These are phyloP conservation scores for Speoplatyrhinus poulsoni DNA, from an alignment of 2,113 vertebrate genomes.

Conservation along the genomic window DNA sequence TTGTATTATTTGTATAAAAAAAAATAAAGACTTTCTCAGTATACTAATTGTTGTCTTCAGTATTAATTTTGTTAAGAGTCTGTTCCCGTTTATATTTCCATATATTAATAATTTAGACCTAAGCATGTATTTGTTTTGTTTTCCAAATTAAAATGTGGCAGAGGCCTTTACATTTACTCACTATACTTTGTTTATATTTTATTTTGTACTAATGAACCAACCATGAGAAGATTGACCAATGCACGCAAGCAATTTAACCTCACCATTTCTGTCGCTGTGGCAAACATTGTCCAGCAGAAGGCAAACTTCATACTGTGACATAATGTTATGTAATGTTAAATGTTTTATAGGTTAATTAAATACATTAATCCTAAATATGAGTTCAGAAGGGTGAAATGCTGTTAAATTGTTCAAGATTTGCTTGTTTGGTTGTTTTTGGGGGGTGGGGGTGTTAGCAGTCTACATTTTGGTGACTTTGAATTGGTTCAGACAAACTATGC, in stretches of 20 bases:
- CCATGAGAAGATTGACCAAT: neutral
- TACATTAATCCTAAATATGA: no score
- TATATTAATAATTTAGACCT: no score
- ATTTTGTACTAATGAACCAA: neutral
- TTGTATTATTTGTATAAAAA: constrained; percentile 79
- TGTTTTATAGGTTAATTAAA: neutral
- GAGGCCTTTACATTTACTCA: neutral
- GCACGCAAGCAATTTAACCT: neutral
- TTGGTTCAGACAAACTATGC: constrained; percentile 34
- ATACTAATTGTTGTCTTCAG: neutral
- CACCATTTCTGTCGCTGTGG: constrained; percentile 32
- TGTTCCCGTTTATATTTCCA: no score
- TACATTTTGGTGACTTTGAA: constrained; percentile 41
- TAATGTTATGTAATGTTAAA: constrained; percentile 5
- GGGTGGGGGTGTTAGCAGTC: constrained; percentile 21
- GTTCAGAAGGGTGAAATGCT: no score
- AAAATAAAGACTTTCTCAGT: constrained; percentile 61
- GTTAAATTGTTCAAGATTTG: constrained; percentile 7
- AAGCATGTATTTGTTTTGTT: neutral
- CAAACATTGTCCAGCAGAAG: constrained; percentile 70
- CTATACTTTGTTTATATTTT: neutral
- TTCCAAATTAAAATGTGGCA: neutral
- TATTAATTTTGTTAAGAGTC: neutral
- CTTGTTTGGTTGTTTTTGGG: constrained; percentile 6
- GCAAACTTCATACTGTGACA: constrained; percentile 50